Evolutionary conservation across 2,113 vertebrate genomes (phyloP).

Genomic region (Callocephalon fimbriatum): DNA sequence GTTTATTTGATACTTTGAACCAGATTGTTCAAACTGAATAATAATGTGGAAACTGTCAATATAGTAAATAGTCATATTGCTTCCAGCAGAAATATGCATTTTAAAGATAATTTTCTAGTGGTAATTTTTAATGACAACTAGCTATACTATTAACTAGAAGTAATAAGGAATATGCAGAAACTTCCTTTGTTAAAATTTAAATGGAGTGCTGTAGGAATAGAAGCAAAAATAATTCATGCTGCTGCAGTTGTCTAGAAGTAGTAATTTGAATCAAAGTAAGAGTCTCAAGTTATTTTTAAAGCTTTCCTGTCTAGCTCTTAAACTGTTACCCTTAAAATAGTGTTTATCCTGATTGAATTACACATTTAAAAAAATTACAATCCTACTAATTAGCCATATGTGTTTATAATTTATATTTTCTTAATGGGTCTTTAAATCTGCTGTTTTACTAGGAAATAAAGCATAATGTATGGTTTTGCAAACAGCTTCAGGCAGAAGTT

Average conservation of each 20-base stretch:
- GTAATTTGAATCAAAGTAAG: background rate
- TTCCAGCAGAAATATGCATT: background rate
- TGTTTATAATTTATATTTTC: background rate
- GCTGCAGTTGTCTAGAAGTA: background rate
- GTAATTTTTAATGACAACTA: background rate
- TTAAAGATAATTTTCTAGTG: background rate
- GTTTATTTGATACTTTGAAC: background rate
- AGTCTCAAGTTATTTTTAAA: background rate
- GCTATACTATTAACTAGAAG: background rate
- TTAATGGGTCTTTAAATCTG: background rate
- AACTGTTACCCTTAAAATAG: background rate
- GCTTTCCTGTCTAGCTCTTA: background rate
- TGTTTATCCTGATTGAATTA: background rate
- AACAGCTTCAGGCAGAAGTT: background rate
- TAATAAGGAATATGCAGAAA: background rate
- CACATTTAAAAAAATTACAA: background rate
- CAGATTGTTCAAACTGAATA: background rate
- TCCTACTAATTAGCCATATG: background rate
- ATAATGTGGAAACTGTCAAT: background rate
- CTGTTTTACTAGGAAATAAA: background rate
- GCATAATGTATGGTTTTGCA: background rate
- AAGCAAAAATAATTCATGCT: background rate
- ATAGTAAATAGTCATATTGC: background rate
- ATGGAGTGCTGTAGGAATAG: background rate
- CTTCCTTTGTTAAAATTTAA: background rate